These are phyloP conservation scores for Uropetala carovei DNA, from an alignment of 2,888 invertebrate species.

Conservation along the genomic window DNA sequence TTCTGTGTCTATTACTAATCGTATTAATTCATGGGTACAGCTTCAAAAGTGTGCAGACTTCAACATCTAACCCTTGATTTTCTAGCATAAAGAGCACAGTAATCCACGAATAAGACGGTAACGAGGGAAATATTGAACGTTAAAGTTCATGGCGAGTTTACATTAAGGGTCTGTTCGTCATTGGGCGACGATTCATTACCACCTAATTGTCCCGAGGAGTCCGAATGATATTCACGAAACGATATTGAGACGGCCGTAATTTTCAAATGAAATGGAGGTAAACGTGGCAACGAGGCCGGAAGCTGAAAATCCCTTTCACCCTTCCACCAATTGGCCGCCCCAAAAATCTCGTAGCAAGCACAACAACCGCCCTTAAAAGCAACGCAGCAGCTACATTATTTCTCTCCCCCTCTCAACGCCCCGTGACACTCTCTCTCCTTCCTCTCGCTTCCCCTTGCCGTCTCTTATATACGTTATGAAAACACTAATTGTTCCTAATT, in stretches of 20 bases:
- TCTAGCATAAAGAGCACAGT: too few relatives aligned
- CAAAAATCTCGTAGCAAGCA: neutral
- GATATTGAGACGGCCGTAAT: conserved; percentile 6
- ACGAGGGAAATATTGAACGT: neutral
- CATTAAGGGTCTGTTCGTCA: too few relatives aligned
- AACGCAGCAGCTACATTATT: neutral
- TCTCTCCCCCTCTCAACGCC: neutral
- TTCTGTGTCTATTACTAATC: too few relatives aligned
- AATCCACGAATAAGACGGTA: too few relatives aligned
- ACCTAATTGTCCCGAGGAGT: neutral
- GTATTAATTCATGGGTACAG: too few relatives aligned
- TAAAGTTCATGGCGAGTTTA: too few relatives aligned
- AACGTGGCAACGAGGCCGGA: conserved; percentile 26
- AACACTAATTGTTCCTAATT: conserved; percentile 33
- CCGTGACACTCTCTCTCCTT: neutral
- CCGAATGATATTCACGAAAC: neutral
- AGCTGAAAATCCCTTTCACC: neutral
- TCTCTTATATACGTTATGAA: neutral
- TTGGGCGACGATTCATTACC: neutral
- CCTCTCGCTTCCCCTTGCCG: neutral
- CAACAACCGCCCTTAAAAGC: conserved; percentile 9
- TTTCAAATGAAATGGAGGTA: conserved; percentile 12
- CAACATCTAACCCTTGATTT: too few relatives aligned
- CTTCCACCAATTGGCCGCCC: neutral
- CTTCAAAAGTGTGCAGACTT: too few relatives aligned